Conservation (phyloP, 1,140 invertebrate species). For the Dufourea novaeangliae region DNA sequence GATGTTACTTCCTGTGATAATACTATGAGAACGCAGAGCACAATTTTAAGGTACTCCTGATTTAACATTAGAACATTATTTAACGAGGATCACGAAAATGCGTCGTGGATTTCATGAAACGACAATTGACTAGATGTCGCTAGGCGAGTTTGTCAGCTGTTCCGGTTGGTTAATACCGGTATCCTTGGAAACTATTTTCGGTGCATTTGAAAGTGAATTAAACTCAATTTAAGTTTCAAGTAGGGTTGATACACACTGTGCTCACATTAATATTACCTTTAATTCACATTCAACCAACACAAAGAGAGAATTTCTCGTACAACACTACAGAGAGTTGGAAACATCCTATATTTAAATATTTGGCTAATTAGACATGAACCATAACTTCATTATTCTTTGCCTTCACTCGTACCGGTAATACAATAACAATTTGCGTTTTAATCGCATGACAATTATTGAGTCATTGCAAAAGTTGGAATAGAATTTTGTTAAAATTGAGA, state of each 20-base stretch:
- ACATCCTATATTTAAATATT: too few relatives aligned
- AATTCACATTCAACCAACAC: too few relatives aligned
- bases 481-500: too few relatives aligned
- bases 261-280: too few relatives aligned
- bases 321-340: too few relatives aligned
- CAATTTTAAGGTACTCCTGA: not conserved
- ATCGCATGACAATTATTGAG: too few relatives aligned
- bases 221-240: constrained; percentile 6
- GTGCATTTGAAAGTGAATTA: constrained; percentile 20
- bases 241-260: not conserved
- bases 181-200: constrained; percentile 43
- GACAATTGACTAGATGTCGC: constrained; percentile 48
- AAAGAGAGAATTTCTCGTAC: too few relatives aligned
- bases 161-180: constrained; percentile 36
- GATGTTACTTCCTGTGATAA: not conserved
- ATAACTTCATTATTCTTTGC: too few relatives aligned
- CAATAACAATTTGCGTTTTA: too few relatives aligned
- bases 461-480: too few relatives aligned
- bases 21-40: not conserved
- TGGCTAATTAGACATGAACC: too few relatives aligned
- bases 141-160: constrained; percentile 36
- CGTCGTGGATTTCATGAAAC: constrained; percentile 5
- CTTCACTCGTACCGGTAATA: too few relatives aligned
- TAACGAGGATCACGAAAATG: not conserved
- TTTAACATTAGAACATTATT: constrained; percentile 35